Evolutionary conservation across 1,140 invertebrate species (phyloP).

Genomic region (Bombus pascuorum): DNA sequence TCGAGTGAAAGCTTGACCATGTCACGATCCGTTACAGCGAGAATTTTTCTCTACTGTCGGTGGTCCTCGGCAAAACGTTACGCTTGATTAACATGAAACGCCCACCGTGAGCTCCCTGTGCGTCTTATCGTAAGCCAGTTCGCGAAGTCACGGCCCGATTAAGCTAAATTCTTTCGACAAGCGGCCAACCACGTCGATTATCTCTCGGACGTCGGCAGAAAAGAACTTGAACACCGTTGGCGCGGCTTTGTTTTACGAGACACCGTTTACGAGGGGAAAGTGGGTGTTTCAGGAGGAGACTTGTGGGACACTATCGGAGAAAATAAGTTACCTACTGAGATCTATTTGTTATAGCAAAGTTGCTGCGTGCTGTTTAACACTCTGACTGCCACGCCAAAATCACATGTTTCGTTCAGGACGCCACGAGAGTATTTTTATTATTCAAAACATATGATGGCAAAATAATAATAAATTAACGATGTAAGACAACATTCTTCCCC

Average conservation of each 20-base stretch:
- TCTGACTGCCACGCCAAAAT: no score
- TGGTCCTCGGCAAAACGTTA: slow-evolving; percentile 30
- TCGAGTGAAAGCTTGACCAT: slow-evolving; percentile 37
- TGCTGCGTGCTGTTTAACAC: no score
- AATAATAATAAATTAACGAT: no score
- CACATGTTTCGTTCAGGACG: no score
- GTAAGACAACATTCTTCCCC: no score
- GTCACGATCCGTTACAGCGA: slow-evolving; percentile 25
- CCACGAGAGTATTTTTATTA: no score
- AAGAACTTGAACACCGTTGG: not conserved
- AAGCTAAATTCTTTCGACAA: slow-evolving; percentile 2
- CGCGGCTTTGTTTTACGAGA: slow-evolving; percentile 4
- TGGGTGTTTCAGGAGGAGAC: not conserved
- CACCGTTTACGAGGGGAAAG: not conserved
- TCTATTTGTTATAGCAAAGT: not conserved
- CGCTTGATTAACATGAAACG: slow-evolving; percentile 66
- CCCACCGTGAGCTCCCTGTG: slow-evolving; percentile 51
- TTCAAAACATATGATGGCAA: no score
- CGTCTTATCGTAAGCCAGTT: slow-evolving; percentile 44
- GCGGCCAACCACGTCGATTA: slow-evolving; percentile 4
- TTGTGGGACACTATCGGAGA: not conserved
- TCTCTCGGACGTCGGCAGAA: not conserved
- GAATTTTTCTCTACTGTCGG: slow-evolving; percentile 17
- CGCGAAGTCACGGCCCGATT: slow-evolving; percentile 38
- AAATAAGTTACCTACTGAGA: not conserved